Evolutionary conservation across 2,113 vertebrate genomes (phyloP), one percentile per base, ranked within the genome.

Genomic region (Chrysemys picta): DNA sequence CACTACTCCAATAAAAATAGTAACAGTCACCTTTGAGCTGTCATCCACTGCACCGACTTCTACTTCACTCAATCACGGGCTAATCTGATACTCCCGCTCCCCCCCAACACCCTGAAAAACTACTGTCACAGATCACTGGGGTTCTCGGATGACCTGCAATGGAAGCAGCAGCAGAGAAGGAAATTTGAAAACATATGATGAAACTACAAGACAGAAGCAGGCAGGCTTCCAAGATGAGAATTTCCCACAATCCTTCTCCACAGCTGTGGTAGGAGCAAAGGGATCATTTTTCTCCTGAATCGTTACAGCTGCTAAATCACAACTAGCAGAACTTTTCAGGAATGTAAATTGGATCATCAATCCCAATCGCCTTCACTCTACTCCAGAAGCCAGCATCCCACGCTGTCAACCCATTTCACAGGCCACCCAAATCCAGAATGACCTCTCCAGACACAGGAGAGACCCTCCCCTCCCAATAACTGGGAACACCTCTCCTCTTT

Each of bases 1-100:
- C 52, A 90, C 0, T 1, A 25, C 13, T 1, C 52, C 1, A 31
- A 62, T 25, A 25, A 25, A 1, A 0, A 47, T 53, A n/a, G 29
- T 75, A 47, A 79, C 13, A 4, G 19, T 76, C 38, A 76, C 11
- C 72, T 76, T 27, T 42, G 9, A 76, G 42, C 72, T 76, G 72
- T 42, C 38, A 45, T 75, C 38, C 5, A 0, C 0, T 24, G 17
- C 24, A 49, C 65, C 27, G 54, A 31, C 38, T 31, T 76, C 72
- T 22, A 25, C 1, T 21, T 2, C 35, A 62, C 45, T 2, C 5
- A 21, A 35, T n/a, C 45, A 4, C 1, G 6, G 21, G 31, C 29
- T 50, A 82, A 78, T 3, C 9, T 1, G 4, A 19, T 54, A 38
- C 53, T 75, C 45, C 38, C 54, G 49, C 31, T 5, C 5, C 11